phyloP scores from a whole-genome alignment of 2,797 vertebrate species.

The Xenopus petersii region DNA sequence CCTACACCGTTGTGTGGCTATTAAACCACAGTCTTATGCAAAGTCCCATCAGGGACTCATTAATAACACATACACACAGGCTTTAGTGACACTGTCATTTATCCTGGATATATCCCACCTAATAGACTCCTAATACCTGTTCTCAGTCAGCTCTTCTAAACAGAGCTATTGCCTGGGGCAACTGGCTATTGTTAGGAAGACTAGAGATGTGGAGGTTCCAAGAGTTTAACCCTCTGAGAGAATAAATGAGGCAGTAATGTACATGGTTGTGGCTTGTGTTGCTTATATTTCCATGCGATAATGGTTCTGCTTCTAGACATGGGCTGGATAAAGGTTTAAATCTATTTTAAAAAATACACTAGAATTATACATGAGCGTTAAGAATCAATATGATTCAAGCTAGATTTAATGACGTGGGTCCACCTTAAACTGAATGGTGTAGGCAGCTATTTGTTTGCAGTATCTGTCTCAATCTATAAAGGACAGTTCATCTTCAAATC shows the following conservation, averaged over 20 bases:
- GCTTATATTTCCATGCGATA: no score
- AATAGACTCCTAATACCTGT: constrained; percentile 56
- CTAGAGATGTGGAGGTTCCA: not conserved
- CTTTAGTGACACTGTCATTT: constrained; percentile 63
- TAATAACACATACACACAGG: constrained; percentile 65
- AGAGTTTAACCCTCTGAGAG: not conserved
- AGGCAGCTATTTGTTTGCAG: constrained; percentile 20
- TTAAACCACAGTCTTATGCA: constrained; percentile 71
- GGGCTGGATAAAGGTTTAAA: no score
- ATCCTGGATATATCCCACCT: constrained; percentile 54
- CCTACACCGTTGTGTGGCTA: constrained; percentile 59
- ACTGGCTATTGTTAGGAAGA: not conserved
- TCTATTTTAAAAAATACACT: no score
- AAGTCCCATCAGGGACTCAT: constrained; percentile 65
- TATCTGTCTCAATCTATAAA: not conserved
- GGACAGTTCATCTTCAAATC: constrained; percentile 26
- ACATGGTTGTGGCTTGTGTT: no score
- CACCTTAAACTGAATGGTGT: not conserved
- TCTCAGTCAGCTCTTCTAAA: constrained; percentile 44
- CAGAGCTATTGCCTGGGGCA: constrained; percentile 7
- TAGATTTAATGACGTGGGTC: not conserved
- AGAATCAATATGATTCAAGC: not conserved
- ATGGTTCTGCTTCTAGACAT: no score
- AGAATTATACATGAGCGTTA: not conserved
- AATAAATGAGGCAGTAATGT: no score